Conservation (phyloP, 2,888 invertebrate species). For the Rotaria magnacalcarata region DNA sequence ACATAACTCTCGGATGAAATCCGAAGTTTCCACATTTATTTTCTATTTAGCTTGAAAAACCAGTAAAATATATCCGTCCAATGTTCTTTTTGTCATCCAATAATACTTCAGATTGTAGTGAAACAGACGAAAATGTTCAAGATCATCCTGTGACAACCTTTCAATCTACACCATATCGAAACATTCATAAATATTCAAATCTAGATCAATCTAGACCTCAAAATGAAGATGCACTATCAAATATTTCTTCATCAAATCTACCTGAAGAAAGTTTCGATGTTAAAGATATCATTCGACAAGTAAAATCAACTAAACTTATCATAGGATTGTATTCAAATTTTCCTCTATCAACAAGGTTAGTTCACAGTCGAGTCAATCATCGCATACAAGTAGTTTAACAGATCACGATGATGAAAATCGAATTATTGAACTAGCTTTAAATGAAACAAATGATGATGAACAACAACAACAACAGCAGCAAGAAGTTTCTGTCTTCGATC, state of each 20-base stretch:
- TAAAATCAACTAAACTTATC: neutral
- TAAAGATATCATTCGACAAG: neutral
- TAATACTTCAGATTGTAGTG: neutral
- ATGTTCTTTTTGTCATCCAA: neutral
- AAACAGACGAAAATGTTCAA: neutral
- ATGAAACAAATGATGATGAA: neutral
- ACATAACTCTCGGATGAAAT: too few species aligned
- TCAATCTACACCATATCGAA: neutral
- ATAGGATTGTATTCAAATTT: neutral
- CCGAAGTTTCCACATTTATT: too few species aligned
- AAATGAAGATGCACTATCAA: neutral
- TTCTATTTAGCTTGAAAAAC: neutral
- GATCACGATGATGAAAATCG: neutral
- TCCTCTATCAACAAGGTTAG: neutral
- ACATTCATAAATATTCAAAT: neutral
- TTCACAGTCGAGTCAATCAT: neutral
- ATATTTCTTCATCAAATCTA: neutral
- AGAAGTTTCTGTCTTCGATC: neutral
- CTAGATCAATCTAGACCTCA: neutral
- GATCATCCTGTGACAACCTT: neutral
- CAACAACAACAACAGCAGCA: neutral
- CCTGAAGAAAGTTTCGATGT: conserved; percentile 7
- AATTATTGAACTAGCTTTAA: conserved; percentile 5
- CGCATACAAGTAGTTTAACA: neutral
- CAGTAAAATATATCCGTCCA: neutral